phyloP scores from a whole-genome alignment of 2,888 invertebrate genomes.

The Orthosia gracilis region DNA sequence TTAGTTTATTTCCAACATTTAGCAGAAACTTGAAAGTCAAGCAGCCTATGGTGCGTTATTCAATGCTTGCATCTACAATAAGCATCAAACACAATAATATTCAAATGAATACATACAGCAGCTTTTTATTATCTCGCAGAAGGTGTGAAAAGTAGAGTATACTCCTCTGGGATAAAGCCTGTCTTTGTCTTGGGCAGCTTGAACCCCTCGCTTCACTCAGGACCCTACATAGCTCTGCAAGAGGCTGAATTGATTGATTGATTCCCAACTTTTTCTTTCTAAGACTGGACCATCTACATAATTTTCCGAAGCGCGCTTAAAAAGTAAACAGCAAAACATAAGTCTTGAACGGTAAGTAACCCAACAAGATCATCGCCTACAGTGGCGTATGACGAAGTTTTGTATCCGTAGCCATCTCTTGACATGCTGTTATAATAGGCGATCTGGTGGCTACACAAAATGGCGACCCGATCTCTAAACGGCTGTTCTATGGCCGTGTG shows the following conservation, averaged over 20 bases:
- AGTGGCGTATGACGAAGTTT: background rate
- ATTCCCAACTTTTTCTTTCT: background rate
- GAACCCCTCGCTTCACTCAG: too few relatives aligned
- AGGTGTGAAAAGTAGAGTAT: too few relatives aligned
- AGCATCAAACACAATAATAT: too few relatives aligned
- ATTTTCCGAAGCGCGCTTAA: background rate
- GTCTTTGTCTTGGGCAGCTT: too few relatives aligned
- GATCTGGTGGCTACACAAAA: constrained; percentile 35
- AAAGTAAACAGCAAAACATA: too few relatives aligned
- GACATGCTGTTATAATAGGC: constrained; percentile 2
- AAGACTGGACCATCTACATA: background rate
- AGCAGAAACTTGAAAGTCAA: too few relatives aligned
- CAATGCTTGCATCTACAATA: too few relatives aligned
- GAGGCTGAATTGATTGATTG: background rate
- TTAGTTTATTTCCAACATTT: too few relatives aligned
- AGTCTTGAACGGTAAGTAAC: background rate
- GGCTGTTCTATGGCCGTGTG: constrained; percentile 49
- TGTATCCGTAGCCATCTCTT: background rate
- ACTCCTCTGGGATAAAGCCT: too few relatives aligned
- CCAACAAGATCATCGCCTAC: background rate
- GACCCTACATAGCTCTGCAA: background rate
- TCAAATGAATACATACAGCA: too few relatives aligned
- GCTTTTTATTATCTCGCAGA: too few relatives aligned
- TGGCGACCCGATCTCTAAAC: constrained; percentile 53
- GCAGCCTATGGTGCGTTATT: too few relatives aligned